A percentile compares a stretch with the other conserved stretches of the same genome.
phyloP scores from a whole-genome alignment of 2,113 vertebrate species.

The Onychostoma macrolepis region DNA sequence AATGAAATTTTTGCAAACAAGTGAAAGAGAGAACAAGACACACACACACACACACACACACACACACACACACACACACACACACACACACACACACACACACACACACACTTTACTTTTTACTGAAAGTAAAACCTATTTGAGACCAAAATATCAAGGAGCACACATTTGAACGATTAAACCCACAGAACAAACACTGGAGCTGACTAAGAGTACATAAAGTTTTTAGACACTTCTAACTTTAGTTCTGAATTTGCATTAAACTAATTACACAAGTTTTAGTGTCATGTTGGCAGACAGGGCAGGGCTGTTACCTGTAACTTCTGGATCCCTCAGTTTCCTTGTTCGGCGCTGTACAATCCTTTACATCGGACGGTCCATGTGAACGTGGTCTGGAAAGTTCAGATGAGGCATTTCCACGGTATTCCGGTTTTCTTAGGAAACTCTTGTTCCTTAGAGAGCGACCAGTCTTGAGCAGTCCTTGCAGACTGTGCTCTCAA shows the following conservation, averaged over 20 bases:
- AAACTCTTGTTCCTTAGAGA: not conserved
- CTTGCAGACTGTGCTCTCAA: not conserved
- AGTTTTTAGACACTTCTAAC: not conserved
- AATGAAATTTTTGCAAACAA: not conserved
- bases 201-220: not conserved
- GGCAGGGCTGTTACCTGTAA: constrained; percentile 58
- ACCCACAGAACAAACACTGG: not conserved
- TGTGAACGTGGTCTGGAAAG: constrained; percentile 59
- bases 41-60: too few relatives aligned
- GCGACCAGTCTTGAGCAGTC: not conserved
- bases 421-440: constrained; percentile 15
- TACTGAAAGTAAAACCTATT: not conserved
- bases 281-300: not conserved
- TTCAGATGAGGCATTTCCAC: constrained; percentile 76
- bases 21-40: not conserved
- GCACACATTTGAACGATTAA: not conserved
- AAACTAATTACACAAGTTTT: not conserved
- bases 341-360: constrained; percentile 61
- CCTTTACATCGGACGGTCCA: constrained; percentile 39
- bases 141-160: not conserved
- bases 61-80: too few relatives aligned
- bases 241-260: not conserved
- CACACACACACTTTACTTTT: not conserved
- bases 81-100: too few relatives aligned
- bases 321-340: constrained; percentile 46